Base-by-base conservation (phyloP, 1,140 invertebrate species). In the Papilio xuthus region DNA sequence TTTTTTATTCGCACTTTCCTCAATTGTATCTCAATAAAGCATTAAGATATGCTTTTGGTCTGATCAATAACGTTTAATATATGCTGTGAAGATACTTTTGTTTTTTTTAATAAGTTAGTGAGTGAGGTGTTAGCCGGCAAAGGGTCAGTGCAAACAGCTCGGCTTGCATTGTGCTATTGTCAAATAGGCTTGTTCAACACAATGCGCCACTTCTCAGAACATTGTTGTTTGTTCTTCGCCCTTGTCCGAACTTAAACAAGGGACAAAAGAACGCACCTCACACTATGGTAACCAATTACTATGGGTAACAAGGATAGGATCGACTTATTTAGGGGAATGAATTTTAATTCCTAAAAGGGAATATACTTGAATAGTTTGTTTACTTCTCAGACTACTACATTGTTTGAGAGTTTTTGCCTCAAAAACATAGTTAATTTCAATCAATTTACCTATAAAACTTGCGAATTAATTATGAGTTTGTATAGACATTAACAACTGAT, bases 171-270 rank as follows among this genome's bases (percentile, higher is more conserved):
- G 69, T 47, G 71, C 41, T 23, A 6, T 13, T 12, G 18, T 28
- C 71, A 26, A 26, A 42, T 42, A 72, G n/a, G 42, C 23, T 73
- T 73, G 71, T 73, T 47, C 20, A 6, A 73, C 32, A 72, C 23
- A 73, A 71, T 71, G 69, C 69, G 32, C 18, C 69, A 42, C 41
- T 73, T 73, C 42, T 73, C 41, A 20, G 71, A 73, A 73, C 41
- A 20, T 9, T 26, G n/a, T 44, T 47, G 13, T 73, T 73, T 73
- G 71, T 73, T 42, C 71, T 41, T 67, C n/a, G 42, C 23, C 60
- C 60, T 26, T 67, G 56, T 60, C 56, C 70, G 71, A 73, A 73
- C 37, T 73, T 42, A 73, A 44, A 73, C 71, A 73, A 47, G 71
- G n/a, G 12, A 47, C 71, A 70, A 41, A 70, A 67, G 60, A 41